Evolutionary conservation across 1,140 invertebrate species (phyloP).

Genomic region (Andricus grossulariae): DNA sequence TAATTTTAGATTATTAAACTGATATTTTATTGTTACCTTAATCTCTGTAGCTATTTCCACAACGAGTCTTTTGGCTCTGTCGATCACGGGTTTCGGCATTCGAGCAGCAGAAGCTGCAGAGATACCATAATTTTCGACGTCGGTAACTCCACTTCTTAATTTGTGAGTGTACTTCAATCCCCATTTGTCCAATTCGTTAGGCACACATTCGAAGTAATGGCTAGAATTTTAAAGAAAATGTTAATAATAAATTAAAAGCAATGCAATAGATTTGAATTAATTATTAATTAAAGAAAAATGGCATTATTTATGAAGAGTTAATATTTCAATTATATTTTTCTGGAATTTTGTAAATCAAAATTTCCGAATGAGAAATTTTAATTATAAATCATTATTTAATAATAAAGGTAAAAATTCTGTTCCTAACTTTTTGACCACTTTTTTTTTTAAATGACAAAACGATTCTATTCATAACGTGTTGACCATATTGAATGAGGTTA

Average conservation of each 20-base stretch:
- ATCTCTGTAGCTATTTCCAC: conserved; percentile 35
- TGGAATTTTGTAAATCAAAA: too few relatives aligned
- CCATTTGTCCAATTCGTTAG: conserved; percentile 42
- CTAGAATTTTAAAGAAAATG: conserved; percentile 57
- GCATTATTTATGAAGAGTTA: too few relatives aligned
- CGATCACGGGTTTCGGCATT: conserved; percentile 53
- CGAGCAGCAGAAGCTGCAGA: conserved; percentile 67
- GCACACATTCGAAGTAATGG: conserved; percentile 68
- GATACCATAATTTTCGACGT: conserved; percentile 73
- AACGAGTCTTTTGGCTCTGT: conserved; percentile 38
- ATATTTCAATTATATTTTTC: too few relatives aligned
- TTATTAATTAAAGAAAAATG: neutral
- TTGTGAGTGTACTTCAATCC: conserved; percentile 72
- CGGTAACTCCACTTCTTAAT: conserved; percentile 66
- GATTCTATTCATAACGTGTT: too few relatives aligned
- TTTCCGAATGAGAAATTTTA: too few relatives aligned
- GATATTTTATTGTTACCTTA: conserved; percentile 38
- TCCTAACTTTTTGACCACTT: too few relatives aligned
- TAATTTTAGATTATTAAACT: neutral
- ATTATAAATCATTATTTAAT: too few relatives aligned
- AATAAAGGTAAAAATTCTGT: too few relatives aligned
- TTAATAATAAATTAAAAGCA: neutral
- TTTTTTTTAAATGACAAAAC: too few relatives aligned
- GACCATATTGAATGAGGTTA: too few relatives aligned
- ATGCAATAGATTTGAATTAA: neutral